Evolutionary conservation across 1,140 invertebrate genomes (phyloP).

Genomic region (Philopotamus ludificatus): DNA sequence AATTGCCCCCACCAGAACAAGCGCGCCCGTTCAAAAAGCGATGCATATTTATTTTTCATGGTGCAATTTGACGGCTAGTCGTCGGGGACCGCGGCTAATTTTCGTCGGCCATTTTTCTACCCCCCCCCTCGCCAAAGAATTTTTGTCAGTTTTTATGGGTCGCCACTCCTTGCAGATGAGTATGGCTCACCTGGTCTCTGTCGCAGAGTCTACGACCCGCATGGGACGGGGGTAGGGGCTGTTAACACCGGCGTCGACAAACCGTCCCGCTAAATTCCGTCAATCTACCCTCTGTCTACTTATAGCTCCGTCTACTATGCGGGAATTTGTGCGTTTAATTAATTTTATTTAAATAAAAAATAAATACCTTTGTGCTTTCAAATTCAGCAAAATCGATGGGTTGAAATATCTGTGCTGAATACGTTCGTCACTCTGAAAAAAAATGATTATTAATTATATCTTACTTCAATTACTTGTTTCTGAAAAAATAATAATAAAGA

Average conservation of each 20-base stretch:
- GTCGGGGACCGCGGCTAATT: slow-evolving; percentile 35
- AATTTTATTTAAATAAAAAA: slow-evolving; percentile 13
- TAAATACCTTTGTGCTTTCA: slow-evolving; percentile 24
- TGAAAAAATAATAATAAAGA: too few species aligned
- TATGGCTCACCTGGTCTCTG: slow-evolving; percentile 38
- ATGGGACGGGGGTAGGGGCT: slow-evolving; percentile 21
- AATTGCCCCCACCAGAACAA: too few species aligned
- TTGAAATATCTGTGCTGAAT: slow-evolving; percentile 14
- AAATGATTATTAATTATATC: too few species aligned
- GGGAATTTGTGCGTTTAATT: too few species aligned
- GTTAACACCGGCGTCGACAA: slow-evolving; percentile 36
- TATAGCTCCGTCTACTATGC: too few species aligned
- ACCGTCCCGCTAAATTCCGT: slow-evolving; percentile 33
- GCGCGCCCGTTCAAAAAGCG: slow-evolving; percentile 18
- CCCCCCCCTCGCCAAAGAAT: too few species aligned
- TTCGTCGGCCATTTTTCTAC: slow-evolving; percentile 19
- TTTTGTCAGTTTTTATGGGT: not conserved
- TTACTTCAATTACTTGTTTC: too few species aligned
- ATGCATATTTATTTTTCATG: slow-evolving; percentile 42
- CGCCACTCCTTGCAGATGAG: slow-evolving; percentile 24
- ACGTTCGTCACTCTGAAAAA: slow-evolving; percentile 29
- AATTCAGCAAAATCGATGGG: slow-evolving; percentile 19
- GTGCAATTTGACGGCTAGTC: slow-evolving; percentile 39
- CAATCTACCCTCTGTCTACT: too few species aligned
- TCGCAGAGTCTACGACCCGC: slow-evolving; percentile 36